A percentile compares a stretch with the other conserved stretches of the same genome.
Evolutionary conservation across 2,797 vertebrate species (phyloP).

Genomic region (Taenioides sp.): DNA sequence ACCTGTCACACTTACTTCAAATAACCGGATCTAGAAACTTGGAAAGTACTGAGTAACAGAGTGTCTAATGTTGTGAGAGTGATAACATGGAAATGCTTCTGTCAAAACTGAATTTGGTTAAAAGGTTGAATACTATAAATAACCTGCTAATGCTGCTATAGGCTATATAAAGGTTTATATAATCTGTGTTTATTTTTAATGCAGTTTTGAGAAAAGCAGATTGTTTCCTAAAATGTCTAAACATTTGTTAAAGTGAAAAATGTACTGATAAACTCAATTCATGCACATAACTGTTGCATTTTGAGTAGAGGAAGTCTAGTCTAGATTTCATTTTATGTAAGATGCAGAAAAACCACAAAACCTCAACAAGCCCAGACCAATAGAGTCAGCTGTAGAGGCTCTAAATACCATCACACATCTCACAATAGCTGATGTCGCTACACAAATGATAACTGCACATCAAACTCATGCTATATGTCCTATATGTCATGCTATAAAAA

Average conservation of each 20-base stretch:
- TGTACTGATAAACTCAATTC: not conserved
- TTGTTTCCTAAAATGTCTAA: too few relatives aligned
- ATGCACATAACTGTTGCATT: not conserved
- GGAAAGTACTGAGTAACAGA: not conserved
- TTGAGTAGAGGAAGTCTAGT: conserved; percentile 31
- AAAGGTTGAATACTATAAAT: too few relatives aligned
- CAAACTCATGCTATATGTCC: not conserved
- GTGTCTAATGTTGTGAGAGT: not conserved
- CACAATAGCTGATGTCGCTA: not conserved
- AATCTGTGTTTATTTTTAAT: too few relatives aligned
- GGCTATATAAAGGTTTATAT: too few relatives aligned
- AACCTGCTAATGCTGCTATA: too few relatives aligned
- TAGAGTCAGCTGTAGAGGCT: conserved; percentile 3
- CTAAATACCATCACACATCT: not conserved
- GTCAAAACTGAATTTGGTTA: too few relatives aligned
- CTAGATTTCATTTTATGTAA: conserved; percentile 29
- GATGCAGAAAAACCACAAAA: conserved; percentile 27
- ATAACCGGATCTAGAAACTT: not conserved
- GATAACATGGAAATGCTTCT: not conserved
- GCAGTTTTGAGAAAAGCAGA: too few relatives aligned
- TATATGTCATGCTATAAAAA: not conserved
- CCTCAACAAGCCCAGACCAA: conserved; percentile 7
- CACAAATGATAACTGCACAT: not conserved
- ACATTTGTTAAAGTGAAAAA: not conserved
- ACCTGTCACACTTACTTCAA: conserved; percentile 9